phyloP scores from a whole-genome alignment of 2,113 vertebrate genomes.

The Indicator maculatus region DNA sequence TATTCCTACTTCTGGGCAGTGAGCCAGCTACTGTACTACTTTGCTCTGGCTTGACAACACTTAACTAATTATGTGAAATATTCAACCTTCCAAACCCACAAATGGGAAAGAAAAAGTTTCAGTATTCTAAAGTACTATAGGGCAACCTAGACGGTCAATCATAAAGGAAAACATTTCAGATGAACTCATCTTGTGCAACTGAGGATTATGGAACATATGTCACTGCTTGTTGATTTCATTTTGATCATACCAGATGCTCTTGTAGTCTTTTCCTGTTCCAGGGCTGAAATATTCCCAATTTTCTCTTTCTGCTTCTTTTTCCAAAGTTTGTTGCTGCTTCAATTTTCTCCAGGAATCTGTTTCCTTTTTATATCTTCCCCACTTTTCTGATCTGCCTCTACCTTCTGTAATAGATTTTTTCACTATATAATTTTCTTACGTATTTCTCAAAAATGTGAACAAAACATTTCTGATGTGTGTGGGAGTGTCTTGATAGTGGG shows the following conservation, averaged over 20 bases:
- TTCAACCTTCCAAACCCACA: not conserved
- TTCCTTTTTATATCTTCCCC: not conserved
- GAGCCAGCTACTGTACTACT: constrained; percentile 45
- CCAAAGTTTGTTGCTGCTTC: not conserved
- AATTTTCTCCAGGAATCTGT: not conserved
- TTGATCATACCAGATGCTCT: not conserved
- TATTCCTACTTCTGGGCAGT: constrained; percentile 55
- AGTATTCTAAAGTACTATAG: not conserved
- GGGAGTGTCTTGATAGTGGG: not conserved
- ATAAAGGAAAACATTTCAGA: constrained; percentile 13
- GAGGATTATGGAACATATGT: not conserved
- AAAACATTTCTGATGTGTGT: not conserved
- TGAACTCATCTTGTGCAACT: not conserved
- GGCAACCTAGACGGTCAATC: not conserved
- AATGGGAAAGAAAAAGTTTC: constrained; percentile 33
- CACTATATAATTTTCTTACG: not conserved
- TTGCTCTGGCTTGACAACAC: constrained; percentile 54
- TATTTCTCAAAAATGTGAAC: not conserved
- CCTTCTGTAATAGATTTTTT: not conserved
- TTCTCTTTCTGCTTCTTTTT: not conserved
- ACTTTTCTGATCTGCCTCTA: not conserved
- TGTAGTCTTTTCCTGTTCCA: not conserved
- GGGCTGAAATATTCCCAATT: not conserved
- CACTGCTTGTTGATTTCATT: constrained; percentile 1
- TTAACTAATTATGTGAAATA: constrained; percentile 64